These are phyloP conservation scores for Anthrax anthrax DNA, from an alignment of 2,888 invertebrate genomes.

Conservation along the genomic window DNA sequence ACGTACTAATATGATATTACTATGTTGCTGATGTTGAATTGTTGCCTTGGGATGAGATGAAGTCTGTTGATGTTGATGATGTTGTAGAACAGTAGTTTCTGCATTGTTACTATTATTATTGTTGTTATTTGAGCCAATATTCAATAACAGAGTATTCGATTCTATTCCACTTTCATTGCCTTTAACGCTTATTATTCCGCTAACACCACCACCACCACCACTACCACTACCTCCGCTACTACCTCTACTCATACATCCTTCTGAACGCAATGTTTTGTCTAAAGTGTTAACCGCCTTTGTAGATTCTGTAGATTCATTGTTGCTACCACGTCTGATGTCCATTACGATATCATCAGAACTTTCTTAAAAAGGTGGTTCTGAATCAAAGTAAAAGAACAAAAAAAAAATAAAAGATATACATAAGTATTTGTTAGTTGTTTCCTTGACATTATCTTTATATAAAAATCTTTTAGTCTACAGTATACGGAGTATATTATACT, in stretches of 20 bases:
- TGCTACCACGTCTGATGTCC: constrained; percentile 7
- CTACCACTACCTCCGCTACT: background rate
- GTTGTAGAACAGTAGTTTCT: constrained; percentile 18
- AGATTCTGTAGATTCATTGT: constrained; percentile 3
- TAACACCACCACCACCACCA: background rate
- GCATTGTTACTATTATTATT: background rate
- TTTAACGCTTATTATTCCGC: background rate
- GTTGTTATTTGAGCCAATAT: background rate
- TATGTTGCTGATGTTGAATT: constrained; percentile 16
- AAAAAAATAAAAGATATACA: background rate
- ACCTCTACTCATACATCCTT: constrained; percentile 2
- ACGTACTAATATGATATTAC: constrained; percentile 33
- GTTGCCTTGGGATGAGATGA: constrained; percentile 8
- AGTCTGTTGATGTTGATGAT: constrained; percentile 17
- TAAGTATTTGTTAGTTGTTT: background rate
- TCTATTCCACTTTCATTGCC: constrained; percentile 1
- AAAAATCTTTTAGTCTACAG: constrained; percentile 4
- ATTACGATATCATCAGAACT: constrained; percentile 11
- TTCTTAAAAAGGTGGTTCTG: constrained; percentile 13
- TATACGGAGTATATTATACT: too few relatives aligned
- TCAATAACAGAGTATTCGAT: constrained; percentile 6
- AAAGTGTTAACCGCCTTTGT: constrained; percentile 8
- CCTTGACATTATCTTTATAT: constrained; percentile 3
- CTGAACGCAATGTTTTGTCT: constrained; percentile 12
- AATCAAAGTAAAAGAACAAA: constrained; percentile 6